Percentiles rank a stretch among this genome's conserved stretches.
Conservation (phyloP, 30 jellyfish, hydroid and myxozoan genomes). For the Rhopilema esculentum region DNA sequence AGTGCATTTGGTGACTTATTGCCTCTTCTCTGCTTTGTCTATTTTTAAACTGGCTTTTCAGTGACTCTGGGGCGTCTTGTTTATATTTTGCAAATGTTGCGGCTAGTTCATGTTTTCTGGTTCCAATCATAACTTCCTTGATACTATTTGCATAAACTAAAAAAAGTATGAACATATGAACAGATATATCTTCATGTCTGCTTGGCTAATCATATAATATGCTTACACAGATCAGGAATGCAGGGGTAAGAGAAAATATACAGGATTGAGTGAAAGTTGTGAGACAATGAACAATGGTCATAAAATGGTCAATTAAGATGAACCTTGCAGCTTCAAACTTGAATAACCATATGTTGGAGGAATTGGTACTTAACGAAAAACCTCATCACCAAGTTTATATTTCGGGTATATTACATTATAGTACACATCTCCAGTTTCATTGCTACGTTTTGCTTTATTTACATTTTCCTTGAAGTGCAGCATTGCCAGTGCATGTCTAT, state of each 20-base stretch:
- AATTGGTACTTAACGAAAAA: background rate
- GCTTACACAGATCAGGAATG: no score
- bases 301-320: no score
- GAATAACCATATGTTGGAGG: background rate
- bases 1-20: background rate
- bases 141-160: no score
- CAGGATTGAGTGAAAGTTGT: no score
- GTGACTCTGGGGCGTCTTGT: constrained; percentile 13
- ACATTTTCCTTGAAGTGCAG: background rate
- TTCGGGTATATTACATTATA: background rate
- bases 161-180: no score
- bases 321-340: background rate
- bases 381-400: constrained; percentile 1
- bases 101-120: background rate
- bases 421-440: background rate
- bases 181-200: no score
- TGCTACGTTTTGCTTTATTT: background rate
- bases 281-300: no score
- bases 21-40: background rate
- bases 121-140: no score
- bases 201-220: no score
- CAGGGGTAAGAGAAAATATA: no score
- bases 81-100: no score
- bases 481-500: background rate
- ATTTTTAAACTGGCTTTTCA: background rate